Evolutionary conservation across 2,888 invertebrate genomes (phyloP), one percentile per base, ranked within the genome.

Genomic region (Chloroclysta siterata): DNA sequence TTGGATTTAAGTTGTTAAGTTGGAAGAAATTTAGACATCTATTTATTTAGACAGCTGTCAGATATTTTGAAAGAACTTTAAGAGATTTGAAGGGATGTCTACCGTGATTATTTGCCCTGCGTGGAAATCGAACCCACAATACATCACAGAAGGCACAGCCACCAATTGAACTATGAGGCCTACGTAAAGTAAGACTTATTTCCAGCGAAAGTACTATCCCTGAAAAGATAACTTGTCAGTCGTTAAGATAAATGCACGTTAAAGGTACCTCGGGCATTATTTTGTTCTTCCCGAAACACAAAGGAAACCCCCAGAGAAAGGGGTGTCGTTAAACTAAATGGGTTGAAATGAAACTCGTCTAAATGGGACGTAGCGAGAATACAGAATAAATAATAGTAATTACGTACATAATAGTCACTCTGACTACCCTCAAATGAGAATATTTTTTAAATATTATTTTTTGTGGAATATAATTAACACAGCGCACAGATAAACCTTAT

Each of bases 291-390:
- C n/a, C 36, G 17, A 14, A 63, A 63, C 41, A 68, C 65, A 64
- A 66, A 64, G 53, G 66, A 29, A 60, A 28, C 17, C 41, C 41
- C 13, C 17, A 53, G 50, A 42, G 58, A 66, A 65, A 55, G 61
- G 63, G 67, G 63, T 62, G 65, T 54, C 56, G 51, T 69, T 71
- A 64, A 50, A 63, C 60, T 62, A 69, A 71, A 70, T 65, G 60
- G 61, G 57, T 51, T 56, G 60, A 60, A 60, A 70, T 52, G 53
- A 47, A 51, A 59, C 65, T 52, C 63, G 47, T 58, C 60, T 64
- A 68, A 67, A 69, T 59, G 52, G 39, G 36, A 46, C 53, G 48
- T 17, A 15, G 22, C 28, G 52, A 11, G 41, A 48, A 53, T 51
- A n/a, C 8, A 28, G 53, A 53, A 42, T 53, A 44, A 53, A 53